phyloP scores from a whole-genome alignment of 2,797 vertebrate genomes.

The Pseudochromis fuscus region DNA sequence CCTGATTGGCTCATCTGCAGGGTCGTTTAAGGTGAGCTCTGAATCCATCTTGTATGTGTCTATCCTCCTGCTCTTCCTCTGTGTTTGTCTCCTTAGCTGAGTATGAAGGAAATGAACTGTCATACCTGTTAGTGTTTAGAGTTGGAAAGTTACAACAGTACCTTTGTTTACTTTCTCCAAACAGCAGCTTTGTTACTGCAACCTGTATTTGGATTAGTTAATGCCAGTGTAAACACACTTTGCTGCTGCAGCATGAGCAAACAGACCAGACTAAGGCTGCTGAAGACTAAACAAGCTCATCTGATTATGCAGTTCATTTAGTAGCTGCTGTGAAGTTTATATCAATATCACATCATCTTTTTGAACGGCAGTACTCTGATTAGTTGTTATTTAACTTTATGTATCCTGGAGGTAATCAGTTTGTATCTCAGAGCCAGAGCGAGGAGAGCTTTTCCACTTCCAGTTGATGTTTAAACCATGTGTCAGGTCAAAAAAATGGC shows the following conservation, averaged over 20 bases:
- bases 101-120: neutral
- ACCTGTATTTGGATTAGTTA: conserved; percentile 13
- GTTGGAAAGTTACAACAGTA: conserved; percentile 20
- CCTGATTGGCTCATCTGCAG: conserved; percentile 18
- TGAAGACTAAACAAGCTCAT: neutral
- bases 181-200: conserved; percentile 21
- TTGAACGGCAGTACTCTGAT: no score
- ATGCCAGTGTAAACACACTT: conserved; percentile 40
- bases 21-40: conserved; percentile 42
- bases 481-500: neutral
- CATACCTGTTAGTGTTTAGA: conserved; percentile 9
- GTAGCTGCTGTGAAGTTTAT: neutral
- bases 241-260: conserved; percentile 26
- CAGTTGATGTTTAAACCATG: neutral
- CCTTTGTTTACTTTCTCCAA: conserved; percentile 39
- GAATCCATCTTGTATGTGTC: neutral
- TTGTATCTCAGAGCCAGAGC: no score
- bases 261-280: conserved; percentile 33
- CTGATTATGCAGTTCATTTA: no score
- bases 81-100: conserved; percentile 5
- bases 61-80: neutral
- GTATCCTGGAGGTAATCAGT: no score
- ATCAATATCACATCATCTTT: no score
- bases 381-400: no score
- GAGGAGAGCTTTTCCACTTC: neutral